Conservation (phyloP, 2,113 vertebrate species). For the Montifringilla adamsi region DNA sequence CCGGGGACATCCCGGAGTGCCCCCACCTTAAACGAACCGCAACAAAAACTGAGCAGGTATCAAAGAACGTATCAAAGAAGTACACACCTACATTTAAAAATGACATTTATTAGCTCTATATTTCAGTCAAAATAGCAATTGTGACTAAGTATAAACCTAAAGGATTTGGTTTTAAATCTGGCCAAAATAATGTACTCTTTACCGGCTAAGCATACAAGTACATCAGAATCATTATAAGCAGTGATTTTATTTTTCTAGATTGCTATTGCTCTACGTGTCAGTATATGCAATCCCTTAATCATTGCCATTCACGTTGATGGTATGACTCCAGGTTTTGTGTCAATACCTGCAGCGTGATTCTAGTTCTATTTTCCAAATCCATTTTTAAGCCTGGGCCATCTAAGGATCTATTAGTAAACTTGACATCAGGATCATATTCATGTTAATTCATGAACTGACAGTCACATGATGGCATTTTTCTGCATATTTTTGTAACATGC, state of each 20-base stretch:
- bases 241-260: neutral
- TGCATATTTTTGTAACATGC: neutral
- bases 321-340: neutral
- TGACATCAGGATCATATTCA: neutral
- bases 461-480: neutral
- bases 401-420: neutral
- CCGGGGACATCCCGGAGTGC: too few relatives aligned
- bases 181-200: neutral
- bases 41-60: neutral
- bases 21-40: too few relatives aligned
- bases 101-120: neutral
- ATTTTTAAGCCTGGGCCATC: neutral
- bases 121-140: neutral
- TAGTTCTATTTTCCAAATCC: neutral
- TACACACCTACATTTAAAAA: neutral
- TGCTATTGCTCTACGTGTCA: neutral
- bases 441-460: neutral
- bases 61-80: neutral
- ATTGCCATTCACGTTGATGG: neutral
- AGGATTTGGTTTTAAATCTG: neutral
- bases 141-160: neutral
- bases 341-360: neutral
- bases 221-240: neutral
- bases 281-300: neutral
- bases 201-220: neutral